Conservation (phyloP, 2,113 vertebrate genomes). For the Ginglymostoma cirratum region DNA sequence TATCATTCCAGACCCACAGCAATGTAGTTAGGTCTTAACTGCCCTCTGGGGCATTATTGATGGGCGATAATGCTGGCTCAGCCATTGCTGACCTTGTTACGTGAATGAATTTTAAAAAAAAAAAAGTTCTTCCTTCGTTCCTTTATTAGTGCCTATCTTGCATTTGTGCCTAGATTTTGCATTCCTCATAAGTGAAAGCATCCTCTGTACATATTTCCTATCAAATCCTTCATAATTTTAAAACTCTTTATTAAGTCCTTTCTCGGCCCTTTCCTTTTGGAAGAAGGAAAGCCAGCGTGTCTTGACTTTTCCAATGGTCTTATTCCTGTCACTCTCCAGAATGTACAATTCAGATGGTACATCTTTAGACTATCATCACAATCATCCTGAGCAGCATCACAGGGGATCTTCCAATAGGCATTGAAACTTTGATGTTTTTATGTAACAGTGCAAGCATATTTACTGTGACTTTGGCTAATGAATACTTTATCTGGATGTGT, state of each 20-base stretch:
- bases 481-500: neutral
- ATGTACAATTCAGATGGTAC: neutral
- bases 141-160: neutral
- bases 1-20: too few species aligned
- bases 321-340: neutral
- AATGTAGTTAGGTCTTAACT: too few species aligned
- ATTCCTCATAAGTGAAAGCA: neutral
- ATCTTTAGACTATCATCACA: neutral
- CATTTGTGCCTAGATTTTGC: neutral
- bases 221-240: neutral
- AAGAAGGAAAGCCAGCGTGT: neutral
- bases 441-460: neutral
- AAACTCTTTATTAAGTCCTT: neutral
- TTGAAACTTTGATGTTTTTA: neutral
- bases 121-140: too few species aligned
- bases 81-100: too few species aligned
- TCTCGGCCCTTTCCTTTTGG: neutral
- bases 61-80: too few species aligned
- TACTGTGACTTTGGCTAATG: neutral
- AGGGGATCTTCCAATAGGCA: neutral
- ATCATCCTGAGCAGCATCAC: neutral
- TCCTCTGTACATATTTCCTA: neutral
- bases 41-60: too few species aligned
- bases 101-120: too few species aligned
- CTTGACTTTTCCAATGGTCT: neutral